Conservation (phyloP, 1,140 invertebrate genomes). For the Brachionus plicatilis region DNA sequence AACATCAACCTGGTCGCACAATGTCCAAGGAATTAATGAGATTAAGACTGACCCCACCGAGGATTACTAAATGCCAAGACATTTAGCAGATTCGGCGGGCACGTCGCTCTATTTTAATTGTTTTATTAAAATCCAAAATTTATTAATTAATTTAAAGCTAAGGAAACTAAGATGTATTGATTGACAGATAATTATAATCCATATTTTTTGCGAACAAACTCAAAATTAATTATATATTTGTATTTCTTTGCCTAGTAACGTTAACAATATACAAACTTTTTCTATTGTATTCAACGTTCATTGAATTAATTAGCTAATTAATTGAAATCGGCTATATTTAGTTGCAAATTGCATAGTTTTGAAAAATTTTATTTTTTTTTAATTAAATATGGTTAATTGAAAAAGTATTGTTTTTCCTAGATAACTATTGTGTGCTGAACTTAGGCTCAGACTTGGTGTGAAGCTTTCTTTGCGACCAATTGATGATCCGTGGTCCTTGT, state of each 20-base stretch:
- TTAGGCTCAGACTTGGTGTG: not conserved
- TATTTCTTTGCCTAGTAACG: not conserved
- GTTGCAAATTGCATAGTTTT: not conserved
- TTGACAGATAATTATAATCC: not conserved
- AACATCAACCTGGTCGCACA: not conserved
- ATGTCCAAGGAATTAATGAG: not conserved
- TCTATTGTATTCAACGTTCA: not conserved
- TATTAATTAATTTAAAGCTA: not conserved
- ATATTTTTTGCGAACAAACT: not conserved
- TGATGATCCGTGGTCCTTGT: not conserved
- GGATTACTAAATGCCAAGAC: not conserved
- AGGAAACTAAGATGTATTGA: not conserved
- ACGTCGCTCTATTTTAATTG: not conserved
- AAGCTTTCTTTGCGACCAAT: not conserved
- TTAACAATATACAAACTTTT: not conserved
- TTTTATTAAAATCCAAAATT: not conserved
- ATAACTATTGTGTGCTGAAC: not conserved
- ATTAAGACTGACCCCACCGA: not conserved
- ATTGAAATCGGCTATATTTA: not conserved
- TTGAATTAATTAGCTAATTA: constrained; percentile 1
- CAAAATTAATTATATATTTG: not conserved
- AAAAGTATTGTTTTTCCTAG: not conserved
- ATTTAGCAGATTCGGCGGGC: not conserved
- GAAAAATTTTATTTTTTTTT: not conserved
- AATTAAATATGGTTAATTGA: not conserved